These are phyloP conservation scores for Acropora tenuis DNA, from an alignment of 64 coral and sea anemone genomes.

Conservation along the genomic window DNA sequence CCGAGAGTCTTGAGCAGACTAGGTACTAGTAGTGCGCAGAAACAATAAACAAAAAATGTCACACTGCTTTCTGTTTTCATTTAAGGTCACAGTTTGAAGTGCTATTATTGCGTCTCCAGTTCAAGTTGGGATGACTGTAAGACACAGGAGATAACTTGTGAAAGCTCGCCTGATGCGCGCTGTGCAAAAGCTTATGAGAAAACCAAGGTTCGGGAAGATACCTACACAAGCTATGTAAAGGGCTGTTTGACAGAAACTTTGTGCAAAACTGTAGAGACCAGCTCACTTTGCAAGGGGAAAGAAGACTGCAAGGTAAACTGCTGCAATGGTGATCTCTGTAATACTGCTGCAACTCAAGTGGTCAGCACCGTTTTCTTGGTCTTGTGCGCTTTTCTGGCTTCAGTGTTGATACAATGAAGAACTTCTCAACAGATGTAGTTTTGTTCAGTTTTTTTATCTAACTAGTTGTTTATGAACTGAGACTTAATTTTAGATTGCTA, in stretches of 20 bases:
- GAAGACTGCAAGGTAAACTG: background rate
- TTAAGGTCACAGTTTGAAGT: conserved; percentile 23
- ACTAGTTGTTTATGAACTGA: no score
- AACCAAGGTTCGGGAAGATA: background rate
- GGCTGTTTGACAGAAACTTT: background rate
- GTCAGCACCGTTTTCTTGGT: conserved; percentile 19
- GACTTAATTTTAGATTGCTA: no score
- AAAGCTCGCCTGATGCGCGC: background rate
- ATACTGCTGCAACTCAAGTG: background rate
- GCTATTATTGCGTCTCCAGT: background rate
- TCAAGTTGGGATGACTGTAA: conserved; percentile 13
- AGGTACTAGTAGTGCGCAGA: no score
- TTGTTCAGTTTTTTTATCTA: no score
- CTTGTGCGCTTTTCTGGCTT: conserved; percentile 2
- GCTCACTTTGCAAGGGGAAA: conserved; percentile 1
- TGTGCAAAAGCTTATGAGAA: background rate
- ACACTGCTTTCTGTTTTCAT: background rate
- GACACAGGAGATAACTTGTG: background rate
- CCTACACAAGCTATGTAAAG: background rate
- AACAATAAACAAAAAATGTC: background rate
- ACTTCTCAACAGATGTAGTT: no score
- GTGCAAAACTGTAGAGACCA: background rate
- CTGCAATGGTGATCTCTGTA: conserved; percentile 33
- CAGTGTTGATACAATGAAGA: background rate
- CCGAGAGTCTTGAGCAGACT: no score